A percentile compares a stretch with the other conserved stretches of the same genome.
These are phyloP conservation scores for Sebastes ruberrimus DNA, from an alignment of 2,797 vertebrate genomes.

Conservation along the genomic window DNA sequence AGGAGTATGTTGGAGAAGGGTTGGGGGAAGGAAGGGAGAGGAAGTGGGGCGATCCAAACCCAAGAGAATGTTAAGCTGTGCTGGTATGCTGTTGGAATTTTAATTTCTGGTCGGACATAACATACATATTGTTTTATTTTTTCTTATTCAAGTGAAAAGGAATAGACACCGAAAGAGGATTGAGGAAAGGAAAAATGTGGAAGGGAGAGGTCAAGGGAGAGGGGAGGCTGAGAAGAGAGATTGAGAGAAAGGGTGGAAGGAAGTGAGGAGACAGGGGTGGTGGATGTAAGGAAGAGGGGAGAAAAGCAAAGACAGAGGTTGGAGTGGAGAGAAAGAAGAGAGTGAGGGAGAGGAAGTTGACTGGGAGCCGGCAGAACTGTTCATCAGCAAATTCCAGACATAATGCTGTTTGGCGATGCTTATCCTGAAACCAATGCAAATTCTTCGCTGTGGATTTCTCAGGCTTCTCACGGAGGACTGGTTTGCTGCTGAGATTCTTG, in stretches of 20 bases:
- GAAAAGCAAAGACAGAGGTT: not conserved
- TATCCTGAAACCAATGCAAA: slow-evolving; percentile 22
- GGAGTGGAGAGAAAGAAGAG: not conserved
- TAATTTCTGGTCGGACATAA: slow-evolving; percentile 46
- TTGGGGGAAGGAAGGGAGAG: slow-evolving; percentile 29
- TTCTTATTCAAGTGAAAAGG: not conserved
- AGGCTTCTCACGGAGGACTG: not conserved
- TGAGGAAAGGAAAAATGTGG: not conserved
- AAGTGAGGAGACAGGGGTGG: slow-evolving; percentile 23
- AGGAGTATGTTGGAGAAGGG: slow-evolving; percentile 25
- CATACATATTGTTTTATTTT: slow-evolving; percentile 11
- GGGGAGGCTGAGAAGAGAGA: not conserved
- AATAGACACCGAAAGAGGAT: not conserved
- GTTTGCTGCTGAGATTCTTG: slow-evolving; percentile 18
- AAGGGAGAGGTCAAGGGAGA: not conserved
- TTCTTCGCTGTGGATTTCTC: slow-evolving; percentile 14
- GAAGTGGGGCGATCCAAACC: slow-evolving; percentile 64
- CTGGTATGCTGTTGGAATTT: slow-evolving; percentile 76
- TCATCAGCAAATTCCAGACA: slow-evolving; percentile 54
- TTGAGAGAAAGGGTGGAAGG: slow-evolving; percentile 37
- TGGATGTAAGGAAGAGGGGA: not conserved
- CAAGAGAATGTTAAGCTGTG: slow-evolving; percentile 76
- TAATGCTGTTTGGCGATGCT: slow-evolving; percentile 30
- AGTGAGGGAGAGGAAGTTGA: not conserved
- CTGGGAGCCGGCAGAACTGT: not conserved